Conservation (phyloP, 2,113 vertebrate genomes). For the Myocastor coypus region DNA sequence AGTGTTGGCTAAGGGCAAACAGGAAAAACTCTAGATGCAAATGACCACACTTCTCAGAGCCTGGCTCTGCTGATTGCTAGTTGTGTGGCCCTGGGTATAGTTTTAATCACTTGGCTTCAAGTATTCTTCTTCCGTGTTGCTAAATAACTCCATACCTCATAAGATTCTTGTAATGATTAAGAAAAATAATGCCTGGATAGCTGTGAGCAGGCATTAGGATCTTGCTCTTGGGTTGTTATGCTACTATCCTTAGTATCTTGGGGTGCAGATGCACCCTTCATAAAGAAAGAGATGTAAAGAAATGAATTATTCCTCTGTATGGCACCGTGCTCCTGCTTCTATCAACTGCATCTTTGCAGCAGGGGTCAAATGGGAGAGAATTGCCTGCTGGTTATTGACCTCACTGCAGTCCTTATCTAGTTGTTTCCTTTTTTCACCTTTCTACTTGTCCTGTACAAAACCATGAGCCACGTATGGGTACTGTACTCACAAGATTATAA, state of each 20-base stretch:
- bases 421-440: neutral
- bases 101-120: neutral
- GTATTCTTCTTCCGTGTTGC: neutral
- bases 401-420: neutral
- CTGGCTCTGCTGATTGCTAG: neutral
- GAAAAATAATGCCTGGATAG: neutral
- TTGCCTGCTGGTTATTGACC: fast-evolving
- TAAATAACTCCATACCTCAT: neutral
- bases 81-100: neutral
- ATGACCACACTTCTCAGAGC: neutral
- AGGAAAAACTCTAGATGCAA: neutral
- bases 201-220: neutral
- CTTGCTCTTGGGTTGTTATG: neutral
- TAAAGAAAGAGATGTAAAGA: neutral
- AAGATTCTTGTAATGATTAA: neutral
- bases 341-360: neutral
- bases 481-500: neutral
- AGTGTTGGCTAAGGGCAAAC: neutral
- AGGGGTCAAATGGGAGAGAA: neutral
- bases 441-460: neutral
- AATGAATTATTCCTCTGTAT: neutral
- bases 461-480: neutral
- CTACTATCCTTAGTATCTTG: neutral
- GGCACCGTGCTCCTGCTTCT: neutral
- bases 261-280: neutral